Conservation (phyloP, 2,888 invertebrate species). For the Halictus quadricinctus region DNA sequence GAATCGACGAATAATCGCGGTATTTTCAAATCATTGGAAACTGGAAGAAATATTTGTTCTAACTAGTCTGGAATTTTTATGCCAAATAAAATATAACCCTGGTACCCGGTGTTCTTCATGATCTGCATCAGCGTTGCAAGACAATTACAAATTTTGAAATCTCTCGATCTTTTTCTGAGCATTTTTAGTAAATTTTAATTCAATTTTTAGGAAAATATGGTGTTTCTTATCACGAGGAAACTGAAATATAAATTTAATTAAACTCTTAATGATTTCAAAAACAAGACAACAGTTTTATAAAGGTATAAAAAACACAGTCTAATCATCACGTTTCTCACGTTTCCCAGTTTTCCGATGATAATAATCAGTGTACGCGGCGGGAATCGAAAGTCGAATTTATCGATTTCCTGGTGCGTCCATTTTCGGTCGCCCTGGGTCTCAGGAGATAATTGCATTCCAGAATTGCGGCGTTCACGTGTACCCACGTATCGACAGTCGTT, state of each 20-base stretch:
- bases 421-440: neutral
- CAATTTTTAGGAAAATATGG: no score
- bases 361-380: neutral
- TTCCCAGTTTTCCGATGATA: neutral
- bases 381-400: neutral
- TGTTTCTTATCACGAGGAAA: no score
- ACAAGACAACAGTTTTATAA: neutral
- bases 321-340: neutral
- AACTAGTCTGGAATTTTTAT: neutral
- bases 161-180: no score
- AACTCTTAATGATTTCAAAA: no score
- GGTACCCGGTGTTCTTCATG: no score
- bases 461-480: constrained; percentile 24
- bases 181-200: no score
- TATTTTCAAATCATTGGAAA: neutral
- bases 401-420: neutral
- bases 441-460: constrained; percentile 45
- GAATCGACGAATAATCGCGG: neutral
- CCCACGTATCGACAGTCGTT: constrained; percentile 43
- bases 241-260: no score
- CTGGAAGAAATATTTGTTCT: neutral
- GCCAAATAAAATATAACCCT: neutral
- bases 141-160: no score
- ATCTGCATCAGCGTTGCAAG: no score
- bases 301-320: neutral